Conservation (phyloP, 2,797 vertebrate genomes). For the Centroberyx gerrardi region DNA sequence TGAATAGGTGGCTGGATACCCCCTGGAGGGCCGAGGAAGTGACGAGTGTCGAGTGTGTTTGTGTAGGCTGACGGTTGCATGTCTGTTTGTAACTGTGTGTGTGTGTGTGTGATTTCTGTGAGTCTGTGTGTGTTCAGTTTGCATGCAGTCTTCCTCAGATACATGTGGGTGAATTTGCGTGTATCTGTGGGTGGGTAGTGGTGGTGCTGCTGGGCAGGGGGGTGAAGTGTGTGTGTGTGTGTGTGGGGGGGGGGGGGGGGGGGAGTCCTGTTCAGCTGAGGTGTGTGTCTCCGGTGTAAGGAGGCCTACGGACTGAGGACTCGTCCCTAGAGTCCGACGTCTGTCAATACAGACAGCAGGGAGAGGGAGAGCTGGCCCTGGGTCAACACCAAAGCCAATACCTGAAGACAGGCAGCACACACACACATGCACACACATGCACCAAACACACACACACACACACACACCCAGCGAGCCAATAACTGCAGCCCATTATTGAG, state of each 20-base stretch:
- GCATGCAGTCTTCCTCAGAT: slow-evolving; percentile 7
- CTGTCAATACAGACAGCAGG: slow-evolving; percentile 76
- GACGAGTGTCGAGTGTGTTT: slow-evolving; percentile 41
- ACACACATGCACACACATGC: slow-evolving; percentile 47
- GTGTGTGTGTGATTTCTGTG: slow-evolving; percentile 13
- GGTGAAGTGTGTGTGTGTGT: not conserved
- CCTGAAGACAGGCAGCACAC: slow-evolving; percentile 71
- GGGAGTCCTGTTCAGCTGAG: slow-evolving; percentile 25
- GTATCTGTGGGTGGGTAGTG: not conserved
- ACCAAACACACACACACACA: slow-evolving; percentile 43
- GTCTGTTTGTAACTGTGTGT: slow-evolving; percentile 10
- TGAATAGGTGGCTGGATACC: slow-evolving; percentile 51
- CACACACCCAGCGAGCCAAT: slow-evolving; percentile 73
- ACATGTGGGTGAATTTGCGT: not conserved
- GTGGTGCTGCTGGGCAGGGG: too few relatives aligned
- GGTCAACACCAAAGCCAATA: slow-evolving; percentile 85
- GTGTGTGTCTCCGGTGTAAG: slow-evolving; percentile 40
- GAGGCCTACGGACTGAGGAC: slow-evolving; percentile 61
- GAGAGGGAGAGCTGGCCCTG: slow-evolving; percentile 71
- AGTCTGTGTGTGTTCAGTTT: not conserved
- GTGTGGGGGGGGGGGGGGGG: slow-evolving; percentile 13
- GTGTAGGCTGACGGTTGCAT: slow-evolving; percentile 28
- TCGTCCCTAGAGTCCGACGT: slow-evolving; percentile 68
- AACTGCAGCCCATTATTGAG: slow-evolving; percentile 84
- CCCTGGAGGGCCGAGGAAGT: slow-evolving; percentile 52